Evolutionary conservation across 2,888 invertebrate genomes (phyloP).

Genomic region (Hydriomena furcata): DNA sequence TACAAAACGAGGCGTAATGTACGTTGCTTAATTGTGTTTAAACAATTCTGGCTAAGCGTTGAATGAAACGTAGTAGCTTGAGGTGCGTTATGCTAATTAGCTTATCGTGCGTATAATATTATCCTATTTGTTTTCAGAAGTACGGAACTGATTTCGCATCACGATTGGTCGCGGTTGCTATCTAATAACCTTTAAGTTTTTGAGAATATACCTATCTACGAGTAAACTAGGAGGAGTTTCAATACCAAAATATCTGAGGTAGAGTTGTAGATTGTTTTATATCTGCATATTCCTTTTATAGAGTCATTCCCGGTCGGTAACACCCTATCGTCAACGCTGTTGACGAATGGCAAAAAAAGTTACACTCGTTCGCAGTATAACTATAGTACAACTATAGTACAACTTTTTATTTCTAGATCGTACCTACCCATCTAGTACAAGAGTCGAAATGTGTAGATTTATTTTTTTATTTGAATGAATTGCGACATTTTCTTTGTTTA

Average conservation of each 20-base stretch:
- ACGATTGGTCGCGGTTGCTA: slow-evolving; percentile 24
- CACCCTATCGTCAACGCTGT: too few relatives aligned
- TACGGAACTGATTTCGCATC: slow-evolving; percentile 32
- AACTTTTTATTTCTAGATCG: too few relatives aligned
- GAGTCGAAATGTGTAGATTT: too few relatives aligned
- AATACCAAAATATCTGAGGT: not conserved
- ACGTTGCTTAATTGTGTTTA: slow-evolving; percentile 42
- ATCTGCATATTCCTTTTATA: too few relatives aligned
- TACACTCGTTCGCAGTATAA: too few relatives aligned
- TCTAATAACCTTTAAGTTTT: slow-evolving; percentile 29
- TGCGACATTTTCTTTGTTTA: slow-evolving; percentile 6
- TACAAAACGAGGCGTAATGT: too few relatives aligned
- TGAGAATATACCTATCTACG: too few relatives aligned
- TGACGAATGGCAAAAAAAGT: too few relatives aligned
- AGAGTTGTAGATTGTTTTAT: slow-evolving; percentile 5
- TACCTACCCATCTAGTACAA: too few relatives aligned
- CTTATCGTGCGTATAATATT: slow-evolving; percentile 28
- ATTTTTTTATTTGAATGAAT: slow-evolving; percentile 37
- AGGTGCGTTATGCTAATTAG: slow-evolving; percentile 23
- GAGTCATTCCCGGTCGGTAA: too few relatives aligned
- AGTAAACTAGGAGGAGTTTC: slow-evolving; percentile 25
- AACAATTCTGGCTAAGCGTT: slow-evolving; percentile 34
- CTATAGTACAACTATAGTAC: too few relatives aligned
- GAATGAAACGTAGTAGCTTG: slow-evolving; percentile 25
- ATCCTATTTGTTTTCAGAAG: slow-evolving; percentile 28